phyloP scores from a whole-genome alignment of 2,888 invertebrate species.

The Penaeus monodon region DNA sequence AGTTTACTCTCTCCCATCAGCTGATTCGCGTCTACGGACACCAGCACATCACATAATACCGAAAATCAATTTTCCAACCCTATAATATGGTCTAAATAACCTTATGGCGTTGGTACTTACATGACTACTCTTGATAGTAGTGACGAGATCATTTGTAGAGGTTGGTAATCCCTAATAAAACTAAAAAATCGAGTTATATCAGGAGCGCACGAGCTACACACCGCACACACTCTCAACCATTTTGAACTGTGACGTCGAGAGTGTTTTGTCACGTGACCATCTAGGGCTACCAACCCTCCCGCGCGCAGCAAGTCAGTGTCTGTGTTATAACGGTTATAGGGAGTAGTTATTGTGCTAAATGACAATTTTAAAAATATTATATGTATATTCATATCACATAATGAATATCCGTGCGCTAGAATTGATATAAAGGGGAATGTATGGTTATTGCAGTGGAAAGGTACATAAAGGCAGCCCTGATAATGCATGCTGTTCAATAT shows the following conservation, averaged over 20 bases:
- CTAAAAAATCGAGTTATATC: constrained; percentile 2
- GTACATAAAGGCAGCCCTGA: constrained; percentile 4
- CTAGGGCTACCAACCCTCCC: constrained; percentile 22
- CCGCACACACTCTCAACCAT: constrained; percentile 40
- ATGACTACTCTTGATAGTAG: constrained; percentile 48
- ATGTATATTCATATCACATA: no score
- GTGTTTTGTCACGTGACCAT: background rate
- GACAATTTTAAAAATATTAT: no score
- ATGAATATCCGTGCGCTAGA: no score
- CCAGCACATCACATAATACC: background rate
- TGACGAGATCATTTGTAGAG: constrained; percentile 50
- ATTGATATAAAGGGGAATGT: no score
- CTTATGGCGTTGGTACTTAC: constrained; percentile 10
- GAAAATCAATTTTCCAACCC: background rate
- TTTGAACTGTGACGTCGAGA: constrained; percentile 50
- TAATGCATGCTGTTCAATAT: constrained; percentile 27
- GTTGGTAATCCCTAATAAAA: background rate
- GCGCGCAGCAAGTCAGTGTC: background rate
- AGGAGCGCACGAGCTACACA: constrained; percentile 7
- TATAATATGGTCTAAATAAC: background rate
- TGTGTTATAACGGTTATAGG: no score
- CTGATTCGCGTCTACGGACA: constrained; percentile 34
- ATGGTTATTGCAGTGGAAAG: no score
- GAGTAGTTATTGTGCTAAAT: no score
- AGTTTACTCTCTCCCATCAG: constrained; percentile 17